These are phyloP conservation scores for Girardia tigrina DNA, from an alignment of 2,888 invertebrate species.

Conservation along the genomic window DNA sequence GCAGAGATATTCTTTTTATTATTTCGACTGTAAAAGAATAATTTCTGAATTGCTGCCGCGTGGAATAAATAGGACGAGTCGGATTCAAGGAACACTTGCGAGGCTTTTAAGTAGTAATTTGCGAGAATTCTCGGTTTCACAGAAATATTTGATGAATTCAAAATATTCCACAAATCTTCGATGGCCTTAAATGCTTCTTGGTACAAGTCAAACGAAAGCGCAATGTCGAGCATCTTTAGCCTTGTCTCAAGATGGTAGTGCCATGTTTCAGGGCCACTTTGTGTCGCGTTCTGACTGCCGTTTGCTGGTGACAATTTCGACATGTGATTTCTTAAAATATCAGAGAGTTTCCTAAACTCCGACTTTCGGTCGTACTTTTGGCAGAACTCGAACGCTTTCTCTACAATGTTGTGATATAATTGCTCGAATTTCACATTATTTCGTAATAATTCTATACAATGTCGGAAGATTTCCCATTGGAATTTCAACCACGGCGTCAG, in stretches of 20 bases:
- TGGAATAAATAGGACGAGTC: slow-evolving; percentile 90
- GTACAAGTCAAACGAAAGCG: slow-evolving; percentile 91
- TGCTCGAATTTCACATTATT: no score
- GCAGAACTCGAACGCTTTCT: slow-evolving; percentile 93
- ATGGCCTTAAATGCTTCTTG: slow-evolving; percentile 82
- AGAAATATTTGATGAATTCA: slow-evolving; percentile 87
- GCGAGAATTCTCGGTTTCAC: slow-evolving; percentile 93
- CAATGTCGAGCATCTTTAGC: slow-evolving; percentile 81
- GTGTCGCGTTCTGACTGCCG: slow-evolving; percentile 57
- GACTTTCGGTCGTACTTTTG: slow-evolving; percentile 89
- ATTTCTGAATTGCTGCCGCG: slow-evolving; percentile 84
- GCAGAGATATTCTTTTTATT: slow-evolving; percentile 87
- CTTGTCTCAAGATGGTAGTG: slow-evolving; percentile 90
- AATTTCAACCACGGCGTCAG: no score
- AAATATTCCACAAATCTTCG: slow-evolving; percentile 88
- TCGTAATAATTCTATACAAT: slow-evolving; percentile 88
- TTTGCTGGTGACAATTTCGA: slow-evolving; percentile 61
- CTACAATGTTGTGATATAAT: no score
- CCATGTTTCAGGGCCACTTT: slow-evolving; percentile 79
- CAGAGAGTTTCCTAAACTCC: slow-evolving; percentile 92
- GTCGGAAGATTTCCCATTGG: slow-evolving; percentile 98
- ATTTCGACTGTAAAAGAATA: no score
- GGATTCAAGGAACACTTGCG: slow-evolving; percentile 97
- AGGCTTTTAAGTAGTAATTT: slow-evolving; percentile 93
- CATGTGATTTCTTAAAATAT: slow-evolving; percentile 57